Percentiles rank a stretch among this genome's conserved stretches.
phyloP scores from a whole-genome alignment of 2,888 invertebrate genomes.

The Xanthorhoe designata region DNA sequence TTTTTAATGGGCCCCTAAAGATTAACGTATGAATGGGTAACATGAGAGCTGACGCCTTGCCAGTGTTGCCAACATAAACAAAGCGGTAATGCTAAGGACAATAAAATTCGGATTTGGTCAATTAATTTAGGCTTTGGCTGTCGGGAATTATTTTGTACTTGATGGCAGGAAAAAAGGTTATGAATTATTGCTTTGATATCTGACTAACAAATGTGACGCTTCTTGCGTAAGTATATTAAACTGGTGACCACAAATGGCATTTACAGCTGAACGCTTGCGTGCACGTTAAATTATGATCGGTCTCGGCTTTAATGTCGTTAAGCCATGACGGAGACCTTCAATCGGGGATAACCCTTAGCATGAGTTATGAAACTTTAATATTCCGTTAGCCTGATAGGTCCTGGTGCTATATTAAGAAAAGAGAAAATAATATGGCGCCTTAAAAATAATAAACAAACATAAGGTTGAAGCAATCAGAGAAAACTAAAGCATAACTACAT shows the following conservation, averaged over 20 bases:
- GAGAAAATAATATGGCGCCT: too few species aligned
- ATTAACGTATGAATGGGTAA: constrained; percentile 83
- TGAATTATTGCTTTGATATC: neutral
- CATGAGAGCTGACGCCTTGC: constrained; percentile 67
- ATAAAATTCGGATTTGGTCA: constrained; percentile 75
- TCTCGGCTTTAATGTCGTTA: too few species aligned
- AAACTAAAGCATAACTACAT: neutral
- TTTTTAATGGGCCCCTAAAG: constrained; percentile 79
- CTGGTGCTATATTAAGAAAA: too few species aligned
- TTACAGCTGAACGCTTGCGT: too few species aligned
- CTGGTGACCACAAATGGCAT: neutral
- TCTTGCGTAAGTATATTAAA: neutral
- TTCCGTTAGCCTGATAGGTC: too few species aligned
- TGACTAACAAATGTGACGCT: neutral
- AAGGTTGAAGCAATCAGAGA: neutral
- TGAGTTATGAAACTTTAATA: too few species aligned
- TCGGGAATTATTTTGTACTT: neutral
- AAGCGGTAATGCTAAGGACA: constrained; percentile 59
- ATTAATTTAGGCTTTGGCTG: constrained; percentile 26
- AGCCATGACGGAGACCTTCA: too few species aligned
- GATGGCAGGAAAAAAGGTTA: neutral
- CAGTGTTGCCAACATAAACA: constrained; percentile 76
- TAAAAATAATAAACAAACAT: too few species aligned
- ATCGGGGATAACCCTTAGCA: too few species aligned
- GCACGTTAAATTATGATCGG: too few species aligned